Evolutionary conservation across 2,113 vertebrate species (phyloP).

Genomic region (Lichenostomus cassidix): DNA sequence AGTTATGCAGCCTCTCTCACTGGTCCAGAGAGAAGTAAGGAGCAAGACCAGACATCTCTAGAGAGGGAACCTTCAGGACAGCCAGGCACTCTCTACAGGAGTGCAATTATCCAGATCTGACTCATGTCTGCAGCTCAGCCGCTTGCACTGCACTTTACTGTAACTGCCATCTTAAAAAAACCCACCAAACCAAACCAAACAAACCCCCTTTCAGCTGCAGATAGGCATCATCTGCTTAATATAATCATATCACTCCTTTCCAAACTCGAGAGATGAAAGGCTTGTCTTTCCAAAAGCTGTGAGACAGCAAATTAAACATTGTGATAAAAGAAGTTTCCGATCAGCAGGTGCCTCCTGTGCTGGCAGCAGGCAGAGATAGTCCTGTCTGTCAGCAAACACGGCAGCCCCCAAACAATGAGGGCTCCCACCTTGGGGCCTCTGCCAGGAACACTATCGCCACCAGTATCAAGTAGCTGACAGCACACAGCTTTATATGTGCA

Average conservation of each 20-base stretch:
- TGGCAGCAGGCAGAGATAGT: constrained; percentile 3
- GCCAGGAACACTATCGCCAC: constrained; percentile 6
- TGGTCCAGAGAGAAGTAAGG: background rate
- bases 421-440: constrained; percentile 13
- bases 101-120: background rate
- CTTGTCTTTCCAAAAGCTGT: constrained; percentile 23
- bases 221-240: constrained; percentile 11
- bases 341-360: constrained; percentile 34
- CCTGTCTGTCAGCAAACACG: background rate
- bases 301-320: constrained; percentile 23
- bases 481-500: background rate
- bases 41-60: background rate
- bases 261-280: constrained; percentile 1
- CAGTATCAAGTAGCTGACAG: constrained; percentile 31
- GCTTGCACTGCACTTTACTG: background rate
- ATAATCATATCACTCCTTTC: background rate
- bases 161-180: background rate
- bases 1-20: background rate
- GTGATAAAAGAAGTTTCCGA: constrained; percentile 25
- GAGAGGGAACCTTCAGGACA: background rate
- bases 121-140: background rate
- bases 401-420: background rate
- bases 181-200: background rate
- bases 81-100: background rate
- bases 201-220: background rate